Base-by-base conservation (phyloP, 2,888 invertebrate genomes). In the Tenthredo distinguenda region DNA sequence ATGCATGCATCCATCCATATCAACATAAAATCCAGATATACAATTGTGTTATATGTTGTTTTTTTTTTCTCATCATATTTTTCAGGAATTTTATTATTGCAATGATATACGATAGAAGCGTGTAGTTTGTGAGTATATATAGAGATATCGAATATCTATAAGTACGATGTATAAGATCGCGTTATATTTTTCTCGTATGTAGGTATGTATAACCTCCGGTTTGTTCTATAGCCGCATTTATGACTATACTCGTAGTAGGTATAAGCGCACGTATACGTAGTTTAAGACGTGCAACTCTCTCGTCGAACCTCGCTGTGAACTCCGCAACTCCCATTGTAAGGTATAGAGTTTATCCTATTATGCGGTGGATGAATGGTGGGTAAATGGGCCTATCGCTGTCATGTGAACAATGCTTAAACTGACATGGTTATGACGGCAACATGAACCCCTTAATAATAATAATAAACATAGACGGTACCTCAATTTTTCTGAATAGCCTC, bases 391-490 rank as follows among this genome's bases (percentile, higher is more conserved):
- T 79, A 91, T 91, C 91, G 90, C 91, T 91, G 91, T 91, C 91
- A 90, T 89, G 89, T 89, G 91, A 90, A 92, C 92, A 93, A 93
- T 88, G 90, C 89, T 84, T 84, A 88, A 87, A 88, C 90, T 91
- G 92, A 92, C 91, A 90, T 92, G 92, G 90, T 92, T 91, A 91
- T 92, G 92, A 93, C 92, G 92, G 92, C 91, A 93, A 92, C 91
- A 91, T 90, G 93, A 93, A 92, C 92, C 90, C 91, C 90, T 87
- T 89, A 83, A 89, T 86, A 86, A 87, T 89, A 87, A 90, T 89
- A 87, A 90, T 89, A 81, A 87, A 87, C 86, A 86, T 87, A 87
- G 86, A 81, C 31, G 83, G 85, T 86, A 86, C 87, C 87, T 87
- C 86, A 88, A 88, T 88, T 83, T 83, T 68, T 83, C 31, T 83